Evolutionary conservation across 37 sponge, comb jelly and placozoan species (phyloP).

Genomic region (Haliclona indistincta): DNA sequence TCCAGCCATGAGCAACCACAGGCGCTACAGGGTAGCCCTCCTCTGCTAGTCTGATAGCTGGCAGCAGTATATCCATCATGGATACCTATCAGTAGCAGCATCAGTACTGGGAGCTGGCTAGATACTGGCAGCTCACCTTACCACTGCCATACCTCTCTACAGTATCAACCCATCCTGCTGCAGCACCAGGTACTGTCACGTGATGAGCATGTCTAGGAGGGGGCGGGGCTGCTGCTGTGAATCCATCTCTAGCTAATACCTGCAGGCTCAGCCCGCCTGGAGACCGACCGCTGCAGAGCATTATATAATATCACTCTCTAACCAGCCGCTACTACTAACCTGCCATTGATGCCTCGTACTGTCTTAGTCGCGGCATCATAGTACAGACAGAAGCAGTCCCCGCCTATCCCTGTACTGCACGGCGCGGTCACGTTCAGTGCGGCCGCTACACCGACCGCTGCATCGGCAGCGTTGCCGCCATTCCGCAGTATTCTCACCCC

Average conservation of each 20-base stretch:
- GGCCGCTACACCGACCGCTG: slow-evolving; percentile 85
- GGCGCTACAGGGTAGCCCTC: slow-evolving; percentile 78
- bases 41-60: slow-evolving; percentile 80
- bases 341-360: slow-evolving; percentile 79
- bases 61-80: slow-evolving; percentile 54
- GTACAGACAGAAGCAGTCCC: slow-evolving; percentile 88
- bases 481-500: slow-evolving; percentile 54
- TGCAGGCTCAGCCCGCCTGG: slow-evolving; percentile 26
- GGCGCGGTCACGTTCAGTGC: slow-evolving; percentile 88
- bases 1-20: slow-evolving; percentile 55
- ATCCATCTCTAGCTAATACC: slow-evolving; percentile 46
- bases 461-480: slow-evolving; percentile 90
- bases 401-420: slow-evolving; percentile 83
- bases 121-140: slow-evolving; percentile 45
- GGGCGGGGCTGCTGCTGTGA: slow-evolving; percentile 16
- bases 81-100: slow-evolving; percentile 37
- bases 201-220: slow-evolving; percentile 68
- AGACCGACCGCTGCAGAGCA: slow-evolving; percentile 18
- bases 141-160: slow-evolving; percentile 79
- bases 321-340: slow-evolving; percentile 22
- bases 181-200: slow-evolving; percentile 87
- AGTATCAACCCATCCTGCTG: slow-evolving; percentile 89
- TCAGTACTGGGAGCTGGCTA: background rate
- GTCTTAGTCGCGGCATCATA: slow-evolving; percentile 62
- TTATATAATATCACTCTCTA: background rate